phyloP scores from a whole-genome alignment of 2,888 invertebrate genomes.

The Cistogaster globosa region DNA sequence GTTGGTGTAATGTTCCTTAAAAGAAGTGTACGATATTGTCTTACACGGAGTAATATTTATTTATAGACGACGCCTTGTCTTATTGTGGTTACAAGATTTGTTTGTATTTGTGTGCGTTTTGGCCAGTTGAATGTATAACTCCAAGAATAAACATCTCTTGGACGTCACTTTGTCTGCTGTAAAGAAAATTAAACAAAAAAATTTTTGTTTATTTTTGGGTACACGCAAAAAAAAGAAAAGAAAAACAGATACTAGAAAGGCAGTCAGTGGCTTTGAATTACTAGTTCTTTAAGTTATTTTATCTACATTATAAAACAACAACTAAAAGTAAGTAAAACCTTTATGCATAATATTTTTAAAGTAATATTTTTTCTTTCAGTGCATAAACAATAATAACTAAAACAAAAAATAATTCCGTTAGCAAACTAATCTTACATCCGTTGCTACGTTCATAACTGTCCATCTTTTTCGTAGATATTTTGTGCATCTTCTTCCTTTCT shows the following conservation, averaged over 20 bases:
- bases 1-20: conserved; percentile 12
- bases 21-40: conserved; percentile 6
- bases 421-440: conserved; percentile 41
- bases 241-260: background rate
- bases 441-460: conserved; percentile 27
- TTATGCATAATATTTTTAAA: background rate
- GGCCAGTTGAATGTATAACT: conserved; percentile 7
- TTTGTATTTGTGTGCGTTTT: conserved; percentile 2
- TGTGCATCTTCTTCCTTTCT: background rate
- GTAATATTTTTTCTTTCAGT: conserved; percentile 23
- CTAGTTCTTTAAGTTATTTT: too few relatives aligned
- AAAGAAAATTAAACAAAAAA: conserved; percentile 6
- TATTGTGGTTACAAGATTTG: conserved; percentile 39
- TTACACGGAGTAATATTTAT: conserved; percentile 8
- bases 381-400: background rate
- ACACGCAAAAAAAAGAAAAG: conserved; percentile 15
- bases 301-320: too few relatives aligned
- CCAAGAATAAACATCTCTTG: conserved; percentile 17
- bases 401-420: conserved; percentile 11
- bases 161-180: conserved; percentile 55
- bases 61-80: conserved; percentile 45
- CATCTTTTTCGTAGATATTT: conserved; percentile 14
- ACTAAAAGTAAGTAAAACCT: too few relatives aligned
- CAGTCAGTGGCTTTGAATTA: too few relatives aligned
- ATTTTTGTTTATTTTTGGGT: background rate